Percentiles rank a stretch among this genome's conserved stretches.
phyloP scores from a whole-genome alignment of 1,140 invertebrate genomes.

The Dendrolimus punctatus region DNA sequence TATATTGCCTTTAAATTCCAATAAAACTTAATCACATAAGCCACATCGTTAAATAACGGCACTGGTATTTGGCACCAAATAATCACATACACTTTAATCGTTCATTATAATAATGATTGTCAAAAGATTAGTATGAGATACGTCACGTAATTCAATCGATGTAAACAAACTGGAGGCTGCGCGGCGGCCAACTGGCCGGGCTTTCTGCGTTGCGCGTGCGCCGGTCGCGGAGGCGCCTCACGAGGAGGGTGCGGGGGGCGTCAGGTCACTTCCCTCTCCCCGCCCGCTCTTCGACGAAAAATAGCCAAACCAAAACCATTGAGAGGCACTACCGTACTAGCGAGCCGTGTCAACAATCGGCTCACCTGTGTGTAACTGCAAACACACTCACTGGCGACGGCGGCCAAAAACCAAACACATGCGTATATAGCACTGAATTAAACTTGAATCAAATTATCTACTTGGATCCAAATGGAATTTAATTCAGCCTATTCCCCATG shows the following conservation, averaged over 20 bases:
- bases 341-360: constrained; percentile 48
- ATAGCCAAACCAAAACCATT: constrained; percentile 41
- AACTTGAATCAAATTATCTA: too few species aligned
- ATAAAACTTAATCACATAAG: too few species aligned
- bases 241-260: constrained; percentile 20
- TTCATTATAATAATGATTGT: background rate
- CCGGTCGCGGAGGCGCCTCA: constrained; percentile 24
- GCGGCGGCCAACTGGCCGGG: constrained; percentile 58
- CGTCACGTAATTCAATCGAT: constrained; percentile 41
- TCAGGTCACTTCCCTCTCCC: constrained; percentile 31
- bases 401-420: too few species aligned
- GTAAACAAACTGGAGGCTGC: constrained; percentile 67
- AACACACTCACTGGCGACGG: background rate
- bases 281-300: constrained; percentile 24
- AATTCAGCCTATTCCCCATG: too few species aligned
- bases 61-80: background rate
- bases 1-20: constrained; percentile 27
- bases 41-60: too few species aligned
- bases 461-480: too few species aligned
- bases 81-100: background rate
- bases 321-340: constrained; percentile 26
- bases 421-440: too few species aligned
- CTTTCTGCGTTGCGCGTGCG: constrained; percentile 47
- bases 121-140: constrained; percentile 16
- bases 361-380: constrained; percentile 45